A percentile compares a stretch with the other conserved stretches of the same genome.
phyloP scores from a whole-genome alignment of 2,888 invertebrate genomes.

The Mimachlamys varia region DNA sequence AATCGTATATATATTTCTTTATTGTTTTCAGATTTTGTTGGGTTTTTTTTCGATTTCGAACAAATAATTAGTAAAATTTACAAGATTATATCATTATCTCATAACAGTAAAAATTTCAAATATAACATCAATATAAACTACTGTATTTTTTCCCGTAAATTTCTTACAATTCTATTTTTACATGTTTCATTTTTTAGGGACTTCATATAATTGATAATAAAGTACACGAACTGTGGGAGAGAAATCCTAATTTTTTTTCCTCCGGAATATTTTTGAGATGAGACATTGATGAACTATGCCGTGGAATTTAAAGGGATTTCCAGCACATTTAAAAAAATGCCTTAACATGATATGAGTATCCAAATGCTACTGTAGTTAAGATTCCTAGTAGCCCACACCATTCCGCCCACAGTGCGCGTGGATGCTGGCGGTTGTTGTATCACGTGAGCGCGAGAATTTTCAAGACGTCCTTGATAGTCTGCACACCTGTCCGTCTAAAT shows the following conservation, averaged over 20 bases:
- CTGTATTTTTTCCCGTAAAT: too few species aligned
- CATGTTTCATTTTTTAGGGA: too few species aligned
- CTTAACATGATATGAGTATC: background rate
- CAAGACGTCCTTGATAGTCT: background rate
- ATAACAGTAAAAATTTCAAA: too few species aligned
- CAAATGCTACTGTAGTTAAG: constrained; percentile 22
- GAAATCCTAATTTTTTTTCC: background rate
- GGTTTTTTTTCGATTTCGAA: too few species aligned
- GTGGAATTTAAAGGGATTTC: background rate
- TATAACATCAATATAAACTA: too few species aligned
- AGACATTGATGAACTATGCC: background rate
- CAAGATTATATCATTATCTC: too few species aligned
- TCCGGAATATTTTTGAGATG: constrained; percentile 1
- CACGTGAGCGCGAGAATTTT: background rate
- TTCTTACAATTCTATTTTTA: too few species aligned
- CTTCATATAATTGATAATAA: too few species aligned
- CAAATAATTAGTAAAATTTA: too few species aligned
- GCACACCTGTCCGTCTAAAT: background rate
- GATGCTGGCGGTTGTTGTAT: background rate
- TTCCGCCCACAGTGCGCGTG: background rate
- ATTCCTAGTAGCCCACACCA: background rate
- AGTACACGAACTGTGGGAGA: background rate
- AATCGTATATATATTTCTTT: too few species aligned
- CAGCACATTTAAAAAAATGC: background rate
- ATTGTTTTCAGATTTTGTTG: too few species aligned